Conservation (phyloP, 2,797 vertebrate species). For the Macroramphosus scolopax region DNA sequence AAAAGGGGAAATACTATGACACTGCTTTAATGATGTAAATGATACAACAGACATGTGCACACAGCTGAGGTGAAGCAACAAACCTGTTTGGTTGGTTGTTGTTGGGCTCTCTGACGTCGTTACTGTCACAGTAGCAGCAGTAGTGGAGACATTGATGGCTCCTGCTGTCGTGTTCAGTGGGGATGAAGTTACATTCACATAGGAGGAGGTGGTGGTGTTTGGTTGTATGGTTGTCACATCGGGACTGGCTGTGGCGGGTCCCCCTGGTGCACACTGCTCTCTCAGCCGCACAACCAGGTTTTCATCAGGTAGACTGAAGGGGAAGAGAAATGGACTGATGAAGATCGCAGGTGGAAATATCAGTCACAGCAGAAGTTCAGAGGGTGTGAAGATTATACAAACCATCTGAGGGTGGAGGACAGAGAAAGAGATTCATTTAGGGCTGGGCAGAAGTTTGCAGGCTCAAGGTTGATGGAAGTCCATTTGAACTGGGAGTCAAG, state of each 20-base stretch:
- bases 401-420: conserved; percentile 41
- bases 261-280: conserved; percentile 25
- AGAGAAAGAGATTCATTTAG: neutral
- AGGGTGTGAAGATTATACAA: conserved; percentile 20
- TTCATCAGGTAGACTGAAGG: conserved; percentile 7
- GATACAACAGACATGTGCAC: neutral
- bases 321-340: no score
- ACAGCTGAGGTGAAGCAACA: neutral
- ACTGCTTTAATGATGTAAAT: neutral
- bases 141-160: neutral
- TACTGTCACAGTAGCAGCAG: neutral
- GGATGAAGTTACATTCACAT: conserved; percentile 14
- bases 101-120: conserved; percentile 1
- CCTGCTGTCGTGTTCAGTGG: conserved; percentile 13
- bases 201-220: conserved; percentile 3
- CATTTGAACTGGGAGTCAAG: conserved; percentile 1
- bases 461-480: accelerated
- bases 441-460: conserved; percentile 19
- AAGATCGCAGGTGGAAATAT: no score
- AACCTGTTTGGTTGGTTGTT: conserved; percentile 21
- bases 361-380: no score
- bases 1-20: neutral
- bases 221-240: conserved; percentile 18
- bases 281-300: conserved; percentile 30
- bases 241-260: conserved; percentile 9